phyloP scores from a whole-genome alignment of 2,888 invertebrate species.

The Megamerina dolium region DNA sequence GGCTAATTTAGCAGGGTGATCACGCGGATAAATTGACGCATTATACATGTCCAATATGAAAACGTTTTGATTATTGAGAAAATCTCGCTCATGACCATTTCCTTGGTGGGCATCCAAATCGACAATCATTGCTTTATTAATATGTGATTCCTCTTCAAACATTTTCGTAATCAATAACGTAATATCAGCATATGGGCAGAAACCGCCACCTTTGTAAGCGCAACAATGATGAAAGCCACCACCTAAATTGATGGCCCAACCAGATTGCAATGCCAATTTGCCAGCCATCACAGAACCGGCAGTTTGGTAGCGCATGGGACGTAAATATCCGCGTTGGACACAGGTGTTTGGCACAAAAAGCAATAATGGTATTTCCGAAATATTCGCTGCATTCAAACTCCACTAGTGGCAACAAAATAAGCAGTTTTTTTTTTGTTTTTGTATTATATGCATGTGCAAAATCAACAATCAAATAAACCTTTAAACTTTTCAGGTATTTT shows the following conservation, averaged over 20 bases:
- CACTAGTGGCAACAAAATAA: conserved; percentile 55
- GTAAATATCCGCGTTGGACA: conserved; percentile 68
- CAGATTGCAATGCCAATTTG: conserved; percentile 71
- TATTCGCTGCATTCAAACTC: conserved; percentile 72
- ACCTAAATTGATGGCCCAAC: conserved; percentile 87
- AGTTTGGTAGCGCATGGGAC: conserved; percentile 74
- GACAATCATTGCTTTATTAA: conserved; percentile 74
- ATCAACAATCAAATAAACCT: conserved; percentile 51
- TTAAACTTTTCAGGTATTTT: conserved; percentile 68
- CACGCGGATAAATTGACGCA: conserved; percentile 71
- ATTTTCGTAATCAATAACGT: conserved; percentile 69
- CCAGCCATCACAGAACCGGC: conserved; percentile 77
- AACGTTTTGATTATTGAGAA: conserved; percentile 63
- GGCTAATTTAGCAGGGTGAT: conserved; percentile 64
- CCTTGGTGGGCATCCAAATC: conserved; percentile 93
- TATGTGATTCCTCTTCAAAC: conserved; percentile 52
- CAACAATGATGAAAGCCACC: conserved; percentile 88
- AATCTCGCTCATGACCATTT: conserved; percentile 82
- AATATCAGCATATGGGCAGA: conserved; percentile 87
- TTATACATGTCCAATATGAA: conserved; percentile 88
- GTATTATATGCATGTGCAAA: too few relatives aligned
- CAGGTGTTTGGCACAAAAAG: conserved; percentile 70
- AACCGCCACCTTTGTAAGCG: conserved; percentile 70
- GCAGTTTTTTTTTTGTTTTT: not conserved
- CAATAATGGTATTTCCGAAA: conserved; percentile 71